Conservation (phyloP, 2,797 vertebrate genomes). For the Tapera naevia region DNA sequence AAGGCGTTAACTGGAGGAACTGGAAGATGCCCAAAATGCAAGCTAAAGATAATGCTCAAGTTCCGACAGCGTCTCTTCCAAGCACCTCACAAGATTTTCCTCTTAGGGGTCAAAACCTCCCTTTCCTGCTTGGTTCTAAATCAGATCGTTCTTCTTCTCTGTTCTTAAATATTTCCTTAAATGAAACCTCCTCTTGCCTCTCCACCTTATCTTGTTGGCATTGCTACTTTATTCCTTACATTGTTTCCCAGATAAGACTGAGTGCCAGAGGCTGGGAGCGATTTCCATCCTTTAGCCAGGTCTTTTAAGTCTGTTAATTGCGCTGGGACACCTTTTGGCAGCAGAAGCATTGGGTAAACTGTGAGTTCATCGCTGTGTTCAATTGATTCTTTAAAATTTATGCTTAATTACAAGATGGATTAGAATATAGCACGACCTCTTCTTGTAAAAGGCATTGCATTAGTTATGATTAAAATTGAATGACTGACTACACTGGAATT, state of each 20-base stretch:
- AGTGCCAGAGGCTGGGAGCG: background rate
- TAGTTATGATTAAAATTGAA: constrained; percentile 48
- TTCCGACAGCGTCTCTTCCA: background rate
- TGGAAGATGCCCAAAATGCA: constrained; percentile 9
- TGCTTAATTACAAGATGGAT: constrained; percentile 47
- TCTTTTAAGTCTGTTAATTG: background rate
- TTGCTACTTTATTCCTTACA: background rate
- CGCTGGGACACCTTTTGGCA: background rate
- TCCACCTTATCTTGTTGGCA: background rate
- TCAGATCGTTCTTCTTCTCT: background rate
- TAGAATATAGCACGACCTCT: constrained; percentile 18
- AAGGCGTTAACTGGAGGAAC: constrained; percentile 14
- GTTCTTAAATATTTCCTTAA: background rate
- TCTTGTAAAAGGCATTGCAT: constrained; percentile 53
- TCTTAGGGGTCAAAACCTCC: background rate
- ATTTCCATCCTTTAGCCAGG: background rate
- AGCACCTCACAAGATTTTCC: background rate
- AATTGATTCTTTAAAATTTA: constrained; percentile 47
- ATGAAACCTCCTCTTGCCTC: background rate
- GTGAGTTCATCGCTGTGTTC: background rate
- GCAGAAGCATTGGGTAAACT: background rate
- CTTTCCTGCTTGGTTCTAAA: background rate
- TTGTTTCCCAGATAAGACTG: background rate
- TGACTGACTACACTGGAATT: constrained; percentile 20
- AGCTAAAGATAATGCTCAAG: background rate